Evolutionary conservation across 2,797 vertebrate species (phyloP).

Genomic region (Acanthurus tractus): DNA sequence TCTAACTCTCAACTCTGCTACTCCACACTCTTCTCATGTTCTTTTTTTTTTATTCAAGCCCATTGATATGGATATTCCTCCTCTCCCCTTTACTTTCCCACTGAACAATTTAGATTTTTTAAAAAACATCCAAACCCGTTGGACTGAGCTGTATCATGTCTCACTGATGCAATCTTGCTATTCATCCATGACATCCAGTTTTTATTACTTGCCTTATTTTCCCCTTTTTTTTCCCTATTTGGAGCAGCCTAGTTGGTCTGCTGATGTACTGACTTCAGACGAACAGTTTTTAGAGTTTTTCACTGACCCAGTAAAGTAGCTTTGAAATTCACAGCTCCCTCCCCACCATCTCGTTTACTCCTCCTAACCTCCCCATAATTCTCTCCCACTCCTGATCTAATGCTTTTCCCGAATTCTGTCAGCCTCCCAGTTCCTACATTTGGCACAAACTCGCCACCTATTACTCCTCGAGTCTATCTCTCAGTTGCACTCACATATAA

Average conservation of each 20-base stretch:
- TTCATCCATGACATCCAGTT: conserved; percentile 41
- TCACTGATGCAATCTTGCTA: conserved; percentile 53
- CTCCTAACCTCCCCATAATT: conserved; percentile 68
- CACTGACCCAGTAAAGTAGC: conserved; percentile 75
- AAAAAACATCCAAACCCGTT: conserved; percentile 30
- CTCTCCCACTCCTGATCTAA: conserved; percentile 69
- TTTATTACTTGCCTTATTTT: conserved; percentile 40
- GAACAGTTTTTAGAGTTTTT: conserved; percentile 65
- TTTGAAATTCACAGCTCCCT: conserved; percentile 66
- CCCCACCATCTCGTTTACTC: conserved; percentile 47
- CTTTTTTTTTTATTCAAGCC: conserved; percentile 40
- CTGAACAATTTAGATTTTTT: conserved; percentile 48
- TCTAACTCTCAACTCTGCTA: conserved; percentile 16
- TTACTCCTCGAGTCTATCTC: conserved; percentile 70
- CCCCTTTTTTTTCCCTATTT: conserved; percentile 22
- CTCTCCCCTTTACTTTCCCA: background rate
- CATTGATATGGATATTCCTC: conserved; percentile 43
- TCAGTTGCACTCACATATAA: conserved; percentile 68
- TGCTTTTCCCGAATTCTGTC: conserved; percentile 67
- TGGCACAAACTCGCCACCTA: conserved; percentile 67
- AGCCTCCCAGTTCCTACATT: conserved; percentile 65
- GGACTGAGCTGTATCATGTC: conserved; percentile 44
- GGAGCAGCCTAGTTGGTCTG: conserved; percentile 50
- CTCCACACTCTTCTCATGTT: conserved; percentile 1
- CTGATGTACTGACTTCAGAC: conserved; percentile 66